Evolutionary conservation across 2,888 invertebrate genomes (phyloP), one percentile per base, ranked within the genome.

Genomic region (Ptycholaimellus sp.): DNA sequence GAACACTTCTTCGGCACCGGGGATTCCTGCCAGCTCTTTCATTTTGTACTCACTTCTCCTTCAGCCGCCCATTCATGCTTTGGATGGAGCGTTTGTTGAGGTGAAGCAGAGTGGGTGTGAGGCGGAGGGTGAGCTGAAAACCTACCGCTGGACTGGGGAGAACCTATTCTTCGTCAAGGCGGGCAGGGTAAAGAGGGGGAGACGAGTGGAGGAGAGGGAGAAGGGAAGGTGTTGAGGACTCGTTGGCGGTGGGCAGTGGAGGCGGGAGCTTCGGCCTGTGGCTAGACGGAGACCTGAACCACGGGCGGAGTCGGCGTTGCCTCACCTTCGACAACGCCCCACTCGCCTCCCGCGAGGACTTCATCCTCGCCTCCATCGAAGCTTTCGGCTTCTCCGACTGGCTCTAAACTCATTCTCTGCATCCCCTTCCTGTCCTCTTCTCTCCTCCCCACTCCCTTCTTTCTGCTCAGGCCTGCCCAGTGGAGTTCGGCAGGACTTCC

Each of bases 371-470:
- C 68, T 81, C 79, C 54, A 69, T 93, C 57, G 96, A 99, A 70
- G 87, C 85, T 64, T 96, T 90, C 87, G 83, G 83, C 59, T 96
- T 96, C 70, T n/a, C n/a, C n/a, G n/a, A n/a, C n/a, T n/a, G n/a
- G n/a, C n/a, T n/a, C n/a, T n/a, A n/a, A n/a, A n/a, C n/a, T n/a
- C n/a, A n/a, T n/a, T n/a, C n/a, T n/a, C n/a, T n/a, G n/a, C n/a
- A n/a, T n/a, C n/a, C n/a, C n/a, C n/a, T n/a, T n/a, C n/a, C n/a
- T n/a, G n/a, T n/a, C n/a, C n/a, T n/a, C n/a, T n/a, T n/a, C n/a
- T n/a, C n/a, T n/a, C n/a, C n/a, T n/a, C n/a, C n/a, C n/a, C n/a
- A n/a, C n/a, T n/a, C n/a, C n/a, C n/a, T n/a, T n/a, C n/a, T n/a
- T n/a, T n/a, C n/a, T n/a, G n/a, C n/a, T n/a, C n/a, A n/a, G n/a